These are phyloP conservation scores for Eulemur rubriventer DNA, from an alignment of 2,797 vertebrate species.

Conservation along the genomic window DNA sequence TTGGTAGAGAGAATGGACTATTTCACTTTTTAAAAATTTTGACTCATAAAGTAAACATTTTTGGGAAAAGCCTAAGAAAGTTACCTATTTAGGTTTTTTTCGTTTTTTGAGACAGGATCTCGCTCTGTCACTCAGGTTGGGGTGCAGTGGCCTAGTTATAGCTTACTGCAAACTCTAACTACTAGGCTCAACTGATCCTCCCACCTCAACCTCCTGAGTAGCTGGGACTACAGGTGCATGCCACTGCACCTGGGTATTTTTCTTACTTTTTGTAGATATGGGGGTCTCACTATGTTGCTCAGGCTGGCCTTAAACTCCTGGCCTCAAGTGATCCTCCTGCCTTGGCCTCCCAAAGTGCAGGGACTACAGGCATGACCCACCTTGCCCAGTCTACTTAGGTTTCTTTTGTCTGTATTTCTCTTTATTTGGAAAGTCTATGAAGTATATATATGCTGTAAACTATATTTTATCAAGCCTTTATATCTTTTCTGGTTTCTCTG, in stretches of 20 bases:
- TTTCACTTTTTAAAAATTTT: not conserved
- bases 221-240: not conserved
- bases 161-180: no score
- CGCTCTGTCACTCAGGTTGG: no score
- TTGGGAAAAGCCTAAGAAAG: not conserved
- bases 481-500: not conserved
- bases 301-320: not conserved
- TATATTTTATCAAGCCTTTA: not conserved
- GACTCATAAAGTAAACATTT: not conserved
- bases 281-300: not conserved
- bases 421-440: not conserved
- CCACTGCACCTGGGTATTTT: not conserved
- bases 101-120: not conserved
- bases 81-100: not conserved
- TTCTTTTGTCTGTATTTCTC: not conserved
- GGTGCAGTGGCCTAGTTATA: no score
- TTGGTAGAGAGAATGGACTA: not conserved
- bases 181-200: no score
- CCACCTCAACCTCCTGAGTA: no score
- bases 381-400: not conserved
- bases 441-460: not conserved
- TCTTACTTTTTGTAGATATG: not conserved
- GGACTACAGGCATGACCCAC: not conserved
- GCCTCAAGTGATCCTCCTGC: not conserved
- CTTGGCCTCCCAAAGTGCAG: not conserved